These are phyloP conservation scores for Globodera rostochiensis DNA, from an alignment of 1,140 invertebrate species.

Conservation along the genomic window DNA sequence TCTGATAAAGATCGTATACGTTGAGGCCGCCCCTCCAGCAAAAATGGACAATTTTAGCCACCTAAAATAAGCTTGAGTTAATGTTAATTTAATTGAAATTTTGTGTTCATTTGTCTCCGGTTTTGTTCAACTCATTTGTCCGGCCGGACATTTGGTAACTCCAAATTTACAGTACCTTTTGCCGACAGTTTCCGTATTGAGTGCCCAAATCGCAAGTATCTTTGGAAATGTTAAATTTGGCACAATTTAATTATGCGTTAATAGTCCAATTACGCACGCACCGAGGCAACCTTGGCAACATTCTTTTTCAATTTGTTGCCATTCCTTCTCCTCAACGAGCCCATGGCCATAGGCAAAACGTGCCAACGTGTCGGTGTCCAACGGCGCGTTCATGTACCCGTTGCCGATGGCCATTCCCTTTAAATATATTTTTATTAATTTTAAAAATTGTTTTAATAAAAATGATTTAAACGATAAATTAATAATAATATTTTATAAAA, in stretches of 20 bases:
- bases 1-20: constrained; percentile 13
- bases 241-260: too few relatives aligned
- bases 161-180: neutral
- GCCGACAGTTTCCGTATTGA: neutral
- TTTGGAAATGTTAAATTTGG: neutral
- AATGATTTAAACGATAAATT: too few relatives aligned
- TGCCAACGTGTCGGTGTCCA: constrained; percentile 49
- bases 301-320: constrained; percentile 47
- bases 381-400: constrained; percentile 20
- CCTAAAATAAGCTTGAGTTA: neutral
- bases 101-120: neutral
- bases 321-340: constrained; percentile 56
- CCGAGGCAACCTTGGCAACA: constrained; percentile 42
- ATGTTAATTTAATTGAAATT: neutral
- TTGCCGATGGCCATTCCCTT: constrained; percentile 34
- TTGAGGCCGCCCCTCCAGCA: neutral
- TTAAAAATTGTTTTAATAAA: neutral
- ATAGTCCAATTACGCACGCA: neutral
- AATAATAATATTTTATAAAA: neutral
- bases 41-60: neutral
- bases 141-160: too few relatives aligned
- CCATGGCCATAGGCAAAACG: constrained; percentile 57
- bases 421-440: constrained; percentile 28
- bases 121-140: too few relatives aligned
- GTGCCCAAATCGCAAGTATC: constrained; percentile 1